phyloP scores from a whole-genome alignment of 1,140 invertebrate species.

The Diorhabda sublineata region DNA sequence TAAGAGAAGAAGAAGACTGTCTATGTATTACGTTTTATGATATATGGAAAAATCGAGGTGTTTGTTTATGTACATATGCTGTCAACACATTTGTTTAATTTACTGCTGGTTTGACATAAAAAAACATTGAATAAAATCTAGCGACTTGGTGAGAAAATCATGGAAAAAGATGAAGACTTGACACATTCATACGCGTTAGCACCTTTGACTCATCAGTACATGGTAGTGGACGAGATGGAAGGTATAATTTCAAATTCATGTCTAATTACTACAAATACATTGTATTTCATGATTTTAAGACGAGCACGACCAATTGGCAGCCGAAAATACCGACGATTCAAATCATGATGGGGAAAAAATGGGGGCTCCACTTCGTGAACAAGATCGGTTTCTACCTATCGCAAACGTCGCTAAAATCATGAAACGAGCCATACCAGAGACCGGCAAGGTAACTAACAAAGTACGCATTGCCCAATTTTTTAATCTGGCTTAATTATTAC shows the following conservation, averaged over 20 bases:
- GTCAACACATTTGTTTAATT: too few species aligned
- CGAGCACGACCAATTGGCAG: conserved; percentile 42
- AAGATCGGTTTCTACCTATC: conserved; percentile 95
- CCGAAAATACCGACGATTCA: conserved; percentile 72
- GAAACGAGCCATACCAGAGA: conserved; percentile 94
- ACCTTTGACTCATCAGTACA: conserved; percentile 32
- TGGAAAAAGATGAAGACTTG: conserved; percentile 30
- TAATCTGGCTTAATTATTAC: too few species aligned
- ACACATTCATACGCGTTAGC: conserved; percentile 32
- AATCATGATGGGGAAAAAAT: conserved; percentile 56
- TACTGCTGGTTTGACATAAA: too few species aligned
- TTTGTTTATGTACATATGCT: too few species aligned
- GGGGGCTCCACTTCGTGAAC: conserved; percentile 66
- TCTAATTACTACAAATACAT: too few species aligned
- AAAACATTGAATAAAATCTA: too few species aligned
- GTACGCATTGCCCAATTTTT: conserved; percentile 28
- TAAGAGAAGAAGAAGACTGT: too few species aligned
- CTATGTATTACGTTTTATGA: too few species aligned
- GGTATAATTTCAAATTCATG: conserved; percentile 21
- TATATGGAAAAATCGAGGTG: too few species aligned
- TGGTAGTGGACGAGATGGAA: conserved; percentile 40
- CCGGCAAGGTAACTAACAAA: conserved; percentile 76
- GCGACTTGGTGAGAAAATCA: not conserved
- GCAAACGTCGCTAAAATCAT: conserved; percentile 99
- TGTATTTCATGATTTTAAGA: conserved; percentile 25